phyloP scores from a whole-genome alignment of 2,113 vertebrate species.

The Neotoma lepida region DNA sequence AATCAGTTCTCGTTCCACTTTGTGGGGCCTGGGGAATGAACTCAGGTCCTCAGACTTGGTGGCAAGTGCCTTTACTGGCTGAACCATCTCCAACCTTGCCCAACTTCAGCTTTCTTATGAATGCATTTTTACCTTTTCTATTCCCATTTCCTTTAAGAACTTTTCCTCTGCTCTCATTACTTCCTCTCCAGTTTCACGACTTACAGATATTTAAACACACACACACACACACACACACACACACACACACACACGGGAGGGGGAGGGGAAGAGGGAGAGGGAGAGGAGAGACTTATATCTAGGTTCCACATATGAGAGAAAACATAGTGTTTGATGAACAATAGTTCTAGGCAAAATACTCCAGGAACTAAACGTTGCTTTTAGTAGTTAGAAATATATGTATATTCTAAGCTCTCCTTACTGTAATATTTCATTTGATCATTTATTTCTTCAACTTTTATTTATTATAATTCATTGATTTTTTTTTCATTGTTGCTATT shows the following conservation, averaged over 20 bases:
- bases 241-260: background rate
- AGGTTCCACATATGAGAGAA: background rate
- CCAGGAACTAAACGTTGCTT: background rate
- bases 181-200: background rate
- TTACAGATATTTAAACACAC: background rate
- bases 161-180: background rate
- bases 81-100: background rate
- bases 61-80: background rate
- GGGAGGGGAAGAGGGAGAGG: background rate
- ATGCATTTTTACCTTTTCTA: background rate
- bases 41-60: background rate
- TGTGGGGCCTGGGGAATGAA: background rate
- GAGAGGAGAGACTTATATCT: background rate
- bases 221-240: background rate
- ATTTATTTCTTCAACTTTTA: background rate
- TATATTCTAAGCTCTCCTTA: background rate
- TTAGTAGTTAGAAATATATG: background rate
- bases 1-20: background rate
- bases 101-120: background rate
- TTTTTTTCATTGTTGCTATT: background rate
- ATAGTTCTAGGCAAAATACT: background rate
- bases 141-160: background rate
- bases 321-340: background rate
- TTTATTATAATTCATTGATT: background rate
- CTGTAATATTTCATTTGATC: slow-evolving; percentile 25